These are phyloP conservation scores for Philotrypesis tridentata DNA, from an alignment of 1,140 invertebrate genomes.

Conservation along the genomic window DNA sequence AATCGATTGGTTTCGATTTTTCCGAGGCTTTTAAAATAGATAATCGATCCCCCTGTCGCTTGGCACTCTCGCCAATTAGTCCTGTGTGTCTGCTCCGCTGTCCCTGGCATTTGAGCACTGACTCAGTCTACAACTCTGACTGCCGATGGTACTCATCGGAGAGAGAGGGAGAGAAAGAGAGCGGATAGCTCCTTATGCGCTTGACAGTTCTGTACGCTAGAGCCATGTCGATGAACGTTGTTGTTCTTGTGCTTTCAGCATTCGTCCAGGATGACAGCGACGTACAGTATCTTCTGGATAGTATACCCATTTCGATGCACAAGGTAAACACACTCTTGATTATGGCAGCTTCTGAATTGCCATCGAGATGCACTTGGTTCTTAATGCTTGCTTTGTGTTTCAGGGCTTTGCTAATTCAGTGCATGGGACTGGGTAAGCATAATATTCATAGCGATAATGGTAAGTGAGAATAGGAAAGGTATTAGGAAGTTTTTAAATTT, in stretches of 20 bases:
- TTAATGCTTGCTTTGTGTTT: constrained; percentile 35
- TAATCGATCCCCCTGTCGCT: not conserved
- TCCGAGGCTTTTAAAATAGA: not conserved
- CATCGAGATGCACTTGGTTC: not conserved
- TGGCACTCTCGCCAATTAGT: not conserved
- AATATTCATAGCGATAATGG: constrained; percentile 52
- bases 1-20: constrained; percentile 5
- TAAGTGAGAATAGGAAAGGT: constrained; percentile 59
- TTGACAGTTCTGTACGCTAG: not conserved
- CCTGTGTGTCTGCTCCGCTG: not conserved
- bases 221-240: not conserved
- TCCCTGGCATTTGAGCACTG: not conserved
- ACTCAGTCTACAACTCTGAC: not conserved
- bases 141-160: not conserved
- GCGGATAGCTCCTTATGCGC: not conserved
- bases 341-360: constrained; percentile 27
- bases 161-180: not conserved
- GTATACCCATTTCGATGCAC: constrained; percentile 75
- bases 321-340: constrained; percentile 70
- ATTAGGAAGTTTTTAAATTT: constrained; percentile 25
- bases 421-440: constrained; percentile 64
- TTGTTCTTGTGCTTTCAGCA: constrained; percentile 71
- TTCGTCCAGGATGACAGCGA: constrained; percentile 83
- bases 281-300: constrained; percentile 80
- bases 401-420: constrained; percentile 64